A percentile compares a stretch with the other conserved stretches of the same genome.
Conservation (phyloP, 2,888 invertebrate genomes). For the Rosalia funebris region DNA sequence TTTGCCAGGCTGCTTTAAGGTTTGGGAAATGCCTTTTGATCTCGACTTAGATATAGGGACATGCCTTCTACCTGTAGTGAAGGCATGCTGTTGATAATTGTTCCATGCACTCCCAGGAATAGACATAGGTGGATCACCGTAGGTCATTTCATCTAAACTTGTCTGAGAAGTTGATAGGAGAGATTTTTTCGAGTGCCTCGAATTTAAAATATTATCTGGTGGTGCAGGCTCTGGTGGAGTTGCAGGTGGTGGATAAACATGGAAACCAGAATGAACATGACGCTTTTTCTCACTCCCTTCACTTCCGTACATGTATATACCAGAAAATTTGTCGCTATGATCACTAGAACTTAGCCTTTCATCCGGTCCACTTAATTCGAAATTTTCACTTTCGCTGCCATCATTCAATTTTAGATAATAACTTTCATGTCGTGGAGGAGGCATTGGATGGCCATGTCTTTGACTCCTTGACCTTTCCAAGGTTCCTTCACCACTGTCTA, state of each 20-base stretch:
- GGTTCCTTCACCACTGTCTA: constrained; percentile 77
- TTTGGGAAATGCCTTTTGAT: constrained; percentile 76
- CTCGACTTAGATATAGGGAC: constrained; percentile 70
- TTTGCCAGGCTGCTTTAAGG: constrained; percentile 87
- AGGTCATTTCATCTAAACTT: constrained; percentile 74
- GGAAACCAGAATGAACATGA: constrained; percentile 66
- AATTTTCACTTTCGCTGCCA: constrained; percentile 73
- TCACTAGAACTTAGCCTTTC: constrained; percentile 72
- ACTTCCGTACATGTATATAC: constrained; percentile 72
- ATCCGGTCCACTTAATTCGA: constrained; percentile 70
- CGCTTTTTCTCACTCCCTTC: constrained; percentile 62
- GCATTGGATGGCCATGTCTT: constrained; percentile 67
- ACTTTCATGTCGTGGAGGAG: constrained; percentile 82
- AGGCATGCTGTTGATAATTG: constrained; percentile 75
- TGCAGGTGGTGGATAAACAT: constrained; percentile 85
- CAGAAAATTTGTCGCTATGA: constrained; percentile 74
- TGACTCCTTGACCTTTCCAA: constrained; percentile 76
- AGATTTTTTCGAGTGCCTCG: constrained; percentile 66
- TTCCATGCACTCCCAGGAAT: constrained; percentile 68
- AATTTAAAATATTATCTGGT: constrained; percentile 71
- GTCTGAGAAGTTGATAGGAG: constrained; percentile 69
- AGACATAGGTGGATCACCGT: constrained; percentile 60
- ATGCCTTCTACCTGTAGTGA: constrained; percentile 76
- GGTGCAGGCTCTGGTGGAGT: constrained; percentile 88
- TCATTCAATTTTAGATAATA: constrained; percentile 76